Percentiles rank a stretch among this genome's conserved stretches.
Evolutionary conservation across 1,140 invertebrate genomes (phyloP).

Genomic region (Akabosia matsudoensis): DNA sequence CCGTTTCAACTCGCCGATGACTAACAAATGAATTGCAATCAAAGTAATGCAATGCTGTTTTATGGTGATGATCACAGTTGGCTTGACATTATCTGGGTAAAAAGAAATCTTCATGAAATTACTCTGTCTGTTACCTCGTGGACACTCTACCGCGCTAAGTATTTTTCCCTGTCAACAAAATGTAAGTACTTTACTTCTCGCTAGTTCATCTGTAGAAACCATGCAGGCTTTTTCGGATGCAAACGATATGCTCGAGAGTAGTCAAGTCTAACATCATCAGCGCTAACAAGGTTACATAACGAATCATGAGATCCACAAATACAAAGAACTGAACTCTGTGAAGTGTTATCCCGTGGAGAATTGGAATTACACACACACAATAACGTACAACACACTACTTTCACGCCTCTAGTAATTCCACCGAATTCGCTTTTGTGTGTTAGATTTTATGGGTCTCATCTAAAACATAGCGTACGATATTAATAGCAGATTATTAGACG

Average conservation of each 20-base stretch:
- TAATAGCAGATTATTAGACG: too few relatives aligned
- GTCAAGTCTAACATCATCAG: not conserved
- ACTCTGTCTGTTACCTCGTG: too few relatives aligned
- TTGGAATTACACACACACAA: not conserved
- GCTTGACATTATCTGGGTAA: conserved; percentile 8
- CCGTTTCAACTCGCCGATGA: not conserved
- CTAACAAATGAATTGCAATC: conserved; percentile 19
- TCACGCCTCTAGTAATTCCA: too few relatives aligned
- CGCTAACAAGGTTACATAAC: not conserved
- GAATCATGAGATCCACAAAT: not conserved
- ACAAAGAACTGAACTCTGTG: not conserved
- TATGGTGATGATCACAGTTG: not conserved
- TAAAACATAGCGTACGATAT: too few relatives aligned
- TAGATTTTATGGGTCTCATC: too few relatives aligned
- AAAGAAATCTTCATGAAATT: not conserved
- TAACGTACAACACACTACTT: too few relatives aligned
- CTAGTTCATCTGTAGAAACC: too few relatives aligned
- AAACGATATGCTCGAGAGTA: not conserved
- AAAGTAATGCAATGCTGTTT: not conserved
- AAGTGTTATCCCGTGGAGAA: conserved; percentile 18
- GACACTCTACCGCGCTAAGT: too few relatives aligned
- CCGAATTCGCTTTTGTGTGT: too few relatives aligned
- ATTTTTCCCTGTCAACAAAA: too few relatives aligned
- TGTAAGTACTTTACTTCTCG: too few relatives aligned
- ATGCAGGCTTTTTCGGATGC: too few relatives aligned